These are phyloP conservation scores for Bucco capensis DNA, from an alignment of 2,113 vertebrate genomes.

Conservation along the genomic window DNA sequence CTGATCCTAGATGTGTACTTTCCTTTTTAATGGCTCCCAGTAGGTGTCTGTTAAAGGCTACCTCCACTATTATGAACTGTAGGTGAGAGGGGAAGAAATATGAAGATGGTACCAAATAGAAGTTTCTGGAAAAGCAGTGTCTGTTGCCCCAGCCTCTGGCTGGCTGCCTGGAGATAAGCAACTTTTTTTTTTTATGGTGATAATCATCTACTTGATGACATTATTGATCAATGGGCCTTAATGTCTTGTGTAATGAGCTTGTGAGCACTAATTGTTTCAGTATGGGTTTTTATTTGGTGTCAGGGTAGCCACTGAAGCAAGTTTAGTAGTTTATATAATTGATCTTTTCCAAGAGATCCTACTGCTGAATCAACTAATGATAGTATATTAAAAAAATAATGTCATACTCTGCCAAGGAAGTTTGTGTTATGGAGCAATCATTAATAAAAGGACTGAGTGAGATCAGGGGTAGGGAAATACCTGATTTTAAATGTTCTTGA, in stretches of 20 bases:
- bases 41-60: neutral
- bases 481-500: neutral
- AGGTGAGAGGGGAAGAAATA: conserved; percentile 80
- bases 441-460: neutral
- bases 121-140: conserved; percentile 73
- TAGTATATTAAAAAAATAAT: neutral
- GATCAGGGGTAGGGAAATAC: neutral
- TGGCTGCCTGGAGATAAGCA: conserved; percentile 61
- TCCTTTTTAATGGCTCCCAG: neutral
- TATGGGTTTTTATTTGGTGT: neutral
- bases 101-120: conserved; percentile 75
- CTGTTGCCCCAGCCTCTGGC: conserved; percentile 72
- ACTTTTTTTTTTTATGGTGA: conserved; percentile 71
- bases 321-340: neutral
- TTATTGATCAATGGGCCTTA: neutral
- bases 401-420: neutral
- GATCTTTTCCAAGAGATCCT: neutral
- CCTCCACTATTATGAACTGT: neutral
- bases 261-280: neutral
- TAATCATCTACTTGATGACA: conserved; percentile 20
- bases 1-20: neutral
- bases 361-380: neutral
- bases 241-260: neutral
- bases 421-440: neutral
- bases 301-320: neutral